phyloP scores from a whole-genome alignment of 2,797 vertebrate species.

The Acridotheres tristis region DNA sequence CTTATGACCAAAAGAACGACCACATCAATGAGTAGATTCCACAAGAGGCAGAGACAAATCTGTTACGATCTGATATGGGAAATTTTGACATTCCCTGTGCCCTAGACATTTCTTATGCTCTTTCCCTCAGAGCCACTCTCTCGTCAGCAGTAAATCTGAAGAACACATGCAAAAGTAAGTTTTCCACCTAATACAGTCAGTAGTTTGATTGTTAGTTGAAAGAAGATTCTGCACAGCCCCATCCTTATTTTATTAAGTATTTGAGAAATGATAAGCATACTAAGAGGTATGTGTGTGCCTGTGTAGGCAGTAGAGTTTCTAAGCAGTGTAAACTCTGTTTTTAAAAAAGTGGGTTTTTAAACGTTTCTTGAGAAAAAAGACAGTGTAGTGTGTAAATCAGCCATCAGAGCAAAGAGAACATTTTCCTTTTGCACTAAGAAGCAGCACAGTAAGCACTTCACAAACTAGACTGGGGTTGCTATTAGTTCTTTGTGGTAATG shows the following conservation, averaged over 20 bases:
- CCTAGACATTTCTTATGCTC: background rate
- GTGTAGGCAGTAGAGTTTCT: background rate
- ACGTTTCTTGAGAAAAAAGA: background rate
- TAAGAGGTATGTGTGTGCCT: background rate
- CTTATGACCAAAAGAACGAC: background rate
- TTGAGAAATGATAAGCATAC: background rate
- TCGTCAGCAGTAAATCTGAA: background rate
- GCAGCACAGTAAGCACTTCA: background rate
- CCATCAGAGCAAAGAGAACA: background rate
- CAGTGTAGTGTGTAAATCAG: background rate
- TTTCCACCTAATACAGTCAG: background rate
- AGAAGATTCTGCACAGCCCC: background rate
- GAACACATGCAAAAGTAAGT: background rate
- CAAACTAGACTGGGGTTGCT: background rate
- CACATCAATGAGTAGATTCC: background rate
- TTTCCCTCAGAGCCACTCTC: background rate
- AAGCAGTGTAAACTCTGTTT: background rate
- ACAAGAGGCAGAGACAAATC: background rate
- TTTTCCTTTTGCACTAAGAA: background rate
- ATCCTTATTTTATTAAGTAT: background rate
- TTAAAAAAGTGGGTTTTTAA: background rate
- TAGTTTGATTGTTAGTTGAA: background rate
- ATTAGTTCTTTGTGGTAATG: constrained; percentile 22
- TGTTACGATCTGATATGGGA: background rate
- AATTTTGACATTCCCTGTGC: background rate